These are phyloP conservation scores for Pycnomerus fuliginosus DNA, from an alignment of 2,888 invertebrate species.

Conservation along the genomic window DNA sequence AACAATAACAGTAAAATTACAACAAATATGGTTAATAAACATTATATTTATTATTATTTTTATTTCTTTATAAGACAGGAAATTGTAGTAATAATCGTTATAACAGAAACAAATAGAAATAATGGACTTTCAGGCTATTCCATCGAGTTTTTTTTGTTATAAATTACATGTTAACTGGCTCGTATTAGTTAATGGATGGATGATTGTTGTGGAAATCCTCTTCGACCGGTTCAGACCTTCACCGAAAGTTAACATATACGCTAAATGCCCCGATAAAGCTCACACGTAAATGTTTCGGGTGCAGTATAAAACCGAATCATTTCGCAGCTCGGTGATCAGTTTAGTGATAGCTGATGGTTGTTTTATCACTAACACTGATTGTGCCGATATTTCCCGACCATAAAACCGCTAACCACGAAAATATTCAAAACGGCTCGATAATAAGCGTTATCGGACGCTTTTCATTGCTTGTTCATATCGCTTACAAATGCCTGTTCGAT, in stretches of 20 bases:
- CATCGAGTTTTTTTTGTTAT: conserved; percentile 9
- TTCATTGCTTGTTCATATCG: conserved; percentile 35
- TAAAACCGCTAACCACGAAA: conserved; percentile 44
- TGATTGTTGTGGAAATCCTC: too few relatives aligned
- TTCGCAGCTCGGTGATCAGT: conserved; percentile 49
- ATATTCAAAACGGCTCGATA: conserved; percentile 45
- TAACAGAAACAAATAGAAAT: conserved; percentile 29
- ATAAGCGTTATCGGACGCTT: conserved; percentile 42
- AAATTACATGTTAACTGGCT: conserved; percentile 12
- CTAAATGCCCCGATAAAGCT: conserved; percentile 14
- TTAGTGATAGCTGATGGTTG: conserved; percentile 49
- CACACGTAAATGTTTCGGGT: conserved; percentile 32
- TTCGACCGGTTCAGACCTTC: too few relatives aligned
- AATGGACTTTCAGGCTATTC: conserved; percentile 18
- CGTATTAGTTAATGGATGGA: conserved; percentile 14
- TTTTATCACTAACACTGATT: conserved; percentile 51
- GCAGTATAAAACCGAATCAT: conserved; percentile 48
- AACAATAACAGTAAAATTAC: conserved; percentile 40
- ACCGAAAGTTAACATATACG: too few relatives aligned
- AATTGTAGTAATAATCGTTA: conserved; percentile 40
- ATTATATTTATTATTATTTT: conserved; percentile 38
- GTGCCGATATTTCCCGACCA: conserved; percentile 46
- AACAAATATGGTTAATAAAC: conserved; percentile 38
- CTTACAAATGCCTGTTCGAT: conserved; percentile 21
- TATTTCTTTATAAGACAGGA: conserved; percentile 39